phyloP scores from a whole-genome alignment of 2,113 vertebrate genomes.

The Caranx ignobilis region DNA sequence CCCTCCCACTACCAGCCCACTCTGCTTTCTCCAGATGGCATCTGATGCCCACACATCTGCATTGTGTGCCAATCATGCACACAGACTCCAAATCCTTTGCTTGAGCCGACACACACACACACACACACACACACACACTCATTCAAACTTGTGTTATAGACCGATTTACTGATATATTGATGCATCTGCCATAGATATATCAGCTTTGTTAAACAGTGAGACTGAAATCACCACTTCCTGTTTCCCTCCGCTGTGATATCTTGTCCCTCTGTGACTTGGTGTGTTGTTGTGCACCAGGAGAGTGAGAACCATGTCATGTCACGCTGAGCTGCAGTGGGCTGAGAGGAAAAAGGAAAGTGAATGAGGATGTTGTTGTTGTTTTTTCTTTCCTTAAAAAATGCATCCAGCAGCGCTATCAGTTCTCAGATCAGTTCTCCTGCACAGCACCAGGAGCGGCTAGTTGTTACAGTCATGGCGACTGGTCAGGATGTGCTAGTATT shows the following conservation, averaged over 20 bases:
- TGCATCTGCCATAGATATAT: not conserved
- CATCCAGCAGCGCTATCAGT: not conserved
- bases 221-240: not conserved
- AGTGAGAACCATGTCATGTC: not conserved
- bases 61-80: conserved; percentile 87
- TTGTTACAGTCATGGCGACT: not conserved
- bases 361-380: too few relatives aligned
- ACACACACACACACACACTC: conserved; percentile 26
- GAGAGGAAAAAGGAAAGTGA: not conserved
- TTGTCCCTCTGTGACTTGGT: not conserved
- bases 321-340: not conserved
- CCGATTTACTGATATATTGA: not conserved
- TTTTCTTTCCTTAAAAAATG: not conserved
- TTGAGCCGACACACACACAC: conserved; percentile 3
- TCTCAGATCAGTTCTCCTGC: not conserved
- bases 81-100: conserved; percentile 57
- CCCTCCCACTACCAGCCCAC: conserved; percentile 82
- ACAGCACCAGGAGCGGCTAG: not conserved
- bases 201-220: not conserved
- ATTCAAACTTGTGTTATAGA: conserved; percentile 1
- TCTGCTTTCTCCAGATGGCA: conserved; percentile 88
- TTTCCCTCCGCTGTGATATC: too few relatives aligned
- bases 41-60: conserved; percentile 91
- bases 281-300: not conserved
- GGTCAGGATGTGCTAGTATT: too few relatives aligned